Percentiles rank a stretch among this genome's conserved stretches.
These are phyloP conservation scores for Dasypolia templi DNA, from an alignment of 2,888 invertebrate genomes.

Conservation along the genomic window DNA sequence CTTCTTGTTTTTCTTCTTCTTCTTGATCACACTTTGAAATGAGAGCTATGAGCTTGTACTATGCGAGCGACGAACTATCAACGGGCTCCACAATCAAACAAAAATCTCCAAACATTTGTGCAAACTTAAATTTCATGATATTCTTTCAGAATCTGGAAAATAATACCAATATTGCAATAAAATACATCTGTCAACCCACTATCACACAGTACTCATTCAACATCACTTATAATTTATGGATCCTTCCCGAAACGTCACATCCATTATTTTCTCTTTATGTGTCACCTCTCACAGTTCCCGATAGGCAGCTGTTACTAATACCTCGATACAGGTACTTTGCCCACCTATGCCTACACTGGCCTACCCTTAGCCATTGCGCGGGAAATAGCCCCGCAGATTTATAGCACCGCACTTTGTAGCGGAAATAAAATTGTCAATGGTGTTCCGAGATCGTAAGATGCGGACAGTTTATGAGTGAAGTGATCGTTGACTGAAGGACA, in stretches of 20 bases:
- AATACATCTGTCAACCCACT: not conserved
- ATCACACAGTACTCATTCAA: not conserved
- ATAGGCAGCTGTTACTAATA: conserved; percentile 49
- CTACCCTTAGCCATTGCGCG: conserved; percentile 34
- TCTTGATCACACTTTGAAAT: not conserved
- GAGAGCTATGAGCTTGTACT: not conserved
- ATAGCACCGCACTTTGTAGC: conserved; percentile 60
- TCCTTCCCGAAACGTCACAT: conserved; percentile 11
- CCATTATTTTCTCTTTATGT: conserved; percentile 30
- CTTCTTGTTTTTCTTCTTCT: not conserved
- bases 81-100: not conserved
- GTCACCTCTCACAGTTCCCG: conserved; percentile 19
- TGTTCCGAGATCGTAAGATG: conserved; percentile 48
- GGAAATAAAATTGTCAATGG: conserved; percentile 62
- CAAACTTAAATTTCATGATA: not conserved
- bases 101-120: not conserved
- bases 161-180: not conserved
- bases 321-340: conserved; percentile 39
- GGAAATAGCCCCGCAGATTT: conserved; percentile 53
- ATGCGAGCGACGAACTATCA: no score
- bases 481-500: conserved; percentile 40
- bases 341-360: conserved; percentile 19
- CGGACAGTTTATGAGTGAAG: conserved; percentile 40
- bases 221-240: not conserved
- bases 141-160: not conserved